These are phyloP conservation scores for Tigriopus californicus DNA, from an alignment of 2,888 invertebrate genomes.

Conservation along the genomic window DNA sequence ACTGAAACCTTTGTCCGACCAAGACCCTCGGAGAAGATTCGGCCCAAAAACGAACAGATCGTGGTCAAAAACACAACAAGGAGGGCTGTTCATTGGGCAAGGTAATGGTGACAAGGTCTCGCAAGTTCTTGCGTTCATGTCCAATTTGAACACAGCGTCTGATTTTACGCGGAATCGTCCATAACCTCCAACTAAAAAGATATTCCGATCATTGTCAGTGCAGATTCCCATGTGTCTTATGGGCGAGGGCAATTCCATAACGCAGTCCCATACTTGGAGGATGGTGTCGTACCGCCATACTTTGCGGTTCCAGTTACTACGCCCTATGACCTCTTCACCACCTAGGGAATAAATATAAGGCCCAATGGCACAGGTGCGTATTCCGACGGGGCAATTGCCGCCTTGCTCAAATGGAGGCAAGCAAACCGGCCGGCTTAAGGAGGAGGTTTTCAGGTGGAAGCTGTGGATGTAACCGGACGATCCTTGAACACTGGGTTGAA, in stretches of 20 bases:
- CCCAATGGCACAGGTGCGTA: not conserved
- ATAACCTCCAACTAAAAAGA: slow-evolving; percentile 3
- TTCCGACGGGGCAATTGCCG: not conserved
- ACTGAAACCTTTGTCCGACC: too few species aligned
- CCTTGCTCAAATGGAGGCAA: too few species aligned
- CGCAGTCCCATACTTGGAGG: not conserved
- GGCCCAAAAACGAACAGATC: too few species aligned
- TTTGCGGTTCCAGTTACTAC: slow-evolving; percentile 11
- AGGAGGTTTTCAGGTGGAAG: too few species aligned
- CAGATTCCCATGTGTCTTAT: not conserved
- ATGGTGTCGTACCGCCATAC: slow-evolving; percentile 6
- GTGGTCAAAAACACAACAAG: too few species aligned
- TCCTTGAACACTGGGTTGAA: too few species aligned
- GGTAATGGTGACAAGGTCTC: too few species aligned
- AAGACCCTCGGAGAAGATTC: too few species aligned
- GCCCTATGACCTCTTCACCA: not conserved
- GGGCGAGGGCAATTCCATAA: not conserved
- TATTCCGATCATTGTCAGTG: not conserved
- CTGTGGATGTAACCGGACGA: too few species aligned
- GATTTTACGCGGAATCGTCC: not conserved
- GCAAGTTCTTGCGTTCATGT: too few species aligned
- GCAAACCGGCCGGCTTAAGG: too few species aligned
- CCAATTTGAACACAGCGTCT: not conserved
- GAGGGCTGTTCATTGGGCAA: too few species aligned
- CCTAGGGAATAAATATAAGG: not conserved